Evolutionary conservation across 2,113 vertebrate species (phyloP).

Genomic region (Anhinga anhinga): DNA sequence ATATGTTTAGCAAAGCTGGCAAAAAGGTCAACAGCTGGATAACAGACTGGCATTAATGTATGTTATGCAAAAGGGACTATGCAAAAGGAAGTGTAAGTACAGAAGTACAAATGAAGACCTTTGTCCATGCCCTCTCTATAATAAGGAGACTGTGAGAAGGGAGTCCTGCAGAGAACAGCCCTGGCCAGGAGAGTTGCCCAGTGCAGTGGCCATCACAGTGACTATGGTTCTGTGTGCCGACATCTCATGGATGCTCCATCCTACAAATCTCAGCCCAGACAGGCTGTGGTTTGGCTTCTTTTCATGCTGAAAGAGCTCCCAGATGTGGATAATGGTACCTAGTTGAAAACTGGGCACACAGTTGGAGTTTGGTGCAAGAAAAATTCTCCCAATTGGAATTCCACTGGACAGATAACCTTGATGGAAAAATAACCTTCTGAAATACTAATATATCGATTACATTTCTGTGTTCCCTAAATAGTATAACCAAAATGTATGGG

Average conservation of each 20-base stretch:
- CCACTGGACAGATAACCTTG: neutral
- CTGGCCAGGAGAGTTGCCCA: neutral
- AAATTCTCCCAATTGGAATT: neutral
- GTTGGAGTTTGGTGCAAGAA: neutral
- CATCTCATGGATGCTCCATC: neutral
- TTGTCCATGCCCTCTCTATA: neutral
- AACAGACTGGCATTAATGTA: neutral
- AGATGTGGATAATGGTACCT: neutral
- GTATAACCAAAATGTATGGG: neutral
- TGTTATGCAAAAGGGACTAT: neutral
- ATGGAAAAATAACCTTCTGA: neutral
- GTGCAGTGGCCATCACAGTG: neutral
- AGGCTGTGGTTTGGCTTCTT: neutral
- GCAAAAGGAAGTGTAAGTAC: neutral
- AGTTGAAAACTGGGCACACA: neutral
- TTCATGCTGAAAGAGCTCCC: neutral
- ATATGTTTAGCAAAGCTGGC: neutral
- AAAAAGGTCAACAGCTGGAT: neutral
- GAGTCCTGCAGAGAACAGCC: neutral
- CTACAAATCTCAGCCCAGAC: neutral
- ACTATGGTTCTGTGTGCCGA: neutral
- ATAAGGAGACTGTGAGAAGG: neutral
- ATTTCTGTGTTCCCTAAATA: neutral
- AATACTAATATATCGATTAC: neutral
- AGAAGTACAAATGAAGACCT: neutral